Evolutionary conservation across 2,888 invertebrate genomes (phyloP), one percentile per base, ranked within the genome.

Genomic region (Endotricha flammealis): DNA sequence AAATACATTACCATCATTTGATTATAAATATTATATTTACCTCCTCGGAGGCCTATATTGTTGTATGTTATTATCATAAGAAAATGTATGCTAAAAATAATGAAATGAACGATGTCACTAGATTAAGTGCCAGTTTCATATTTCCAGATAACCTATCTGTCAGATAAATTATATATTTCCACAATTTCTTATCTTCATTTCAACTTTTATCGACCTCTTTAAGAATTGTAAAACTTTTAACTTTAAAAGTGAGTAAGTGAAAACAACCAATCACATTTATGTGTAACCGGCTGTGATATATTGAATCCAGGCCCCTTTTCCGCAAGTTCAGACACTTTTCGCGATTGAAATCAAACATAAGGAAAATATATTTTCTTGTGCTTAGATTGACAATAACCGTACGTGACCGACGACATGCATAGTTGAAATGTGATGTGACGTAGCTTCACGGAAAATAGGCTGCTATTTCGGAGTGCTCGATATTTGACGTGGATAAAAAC

Each of bases 241-340:
- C 27, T 28, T 33, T 33, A 16, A 14, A 10, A 33, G 47, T 47
- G 52, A 51, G 45, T 45, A 42, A 45, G 42, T 46, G 44, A 45
- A 46, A 48, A 46, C 48, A 47, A 44, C 53, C 53, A 54, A 53
- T 55, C 42, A 45, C 44, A 42, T 53, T 52, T 50, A 44, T 37
- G 32, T 11, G 9, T 11, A 22, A 29, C 25, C 32, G 12, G 12
- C 12, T 27, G 27, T 20, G 20, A 20, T 22, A 35, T 35, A 35
- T 35, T 29, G 28, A 22, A 35, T 35, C 35, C 30, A 34, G 40
- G 25, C 38, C 35, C 32, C 29, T 31, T 29, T 23, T 10, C 17
- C 13, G 4, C 23, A 10, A 28, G 12, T 13, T 20, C 31, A 41
- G 36, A 47, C 46, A 47, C 47, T 44, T 45, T 38, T 40, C 36